Evolutionary conservation across 1,140 invertebrate species (phyloP).

Genomic region (Microplitis demolitor): DNA sequence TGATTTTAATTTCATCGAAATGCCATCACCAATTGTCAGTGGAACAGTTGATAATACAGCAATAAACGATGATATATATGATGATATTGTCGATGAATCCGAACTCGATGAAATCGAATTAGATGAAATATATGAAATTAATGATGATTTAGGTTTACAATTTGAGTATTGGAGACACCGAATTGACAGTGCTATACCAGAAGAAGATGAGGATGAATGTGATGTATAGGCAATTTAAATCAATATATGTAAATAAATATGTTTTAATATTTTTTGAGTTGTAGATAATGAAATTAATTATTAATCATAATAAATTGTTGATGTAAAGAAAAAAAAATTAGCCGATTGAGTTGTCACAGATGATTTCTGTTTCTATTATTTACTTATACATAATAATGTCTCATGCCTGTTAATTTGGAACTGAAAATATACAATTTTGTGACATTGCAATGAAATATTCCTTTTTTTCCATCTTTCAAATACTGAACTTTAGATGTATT

Average conservation of each 20-base stretch:
- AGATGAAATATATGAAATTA: background rate
- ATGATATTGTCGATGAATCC: too few species aligned
- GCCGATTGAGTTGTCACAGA: too few species aligned
- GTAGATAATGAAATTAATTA: too few species aligned
- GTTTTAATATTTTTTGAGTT: background rate
- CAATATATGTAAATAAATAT: background rate
- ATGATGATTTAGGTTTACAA: background rate
- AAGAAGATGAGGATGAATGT: constrained; percentile 14
- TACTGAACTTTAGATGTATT: too few species aligned
- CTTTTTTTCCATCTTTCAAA: too few species aligned
- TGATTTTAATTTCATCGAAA: background rate
- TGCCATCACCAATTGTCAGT: background rate
- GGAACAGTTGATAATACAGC: background rate
- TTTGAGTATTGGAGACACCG: constrained; percentile 11
- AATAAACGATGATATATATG: background rate
- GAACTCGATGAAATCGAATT: background rate
- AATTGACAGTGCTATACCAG: constrained; percentile 15
- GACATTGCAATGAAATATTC: too few species aligned
- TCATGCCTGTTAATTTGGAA: too few species aligned
- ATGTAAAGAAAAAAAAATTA: too few species aligned
- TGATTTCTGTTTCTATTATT: too few species aligned
- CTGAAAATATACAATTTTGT: too few species aligned
- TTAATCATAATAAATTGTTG: too few species aligned
- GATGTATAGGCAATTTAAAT: constrained; percentile 8
- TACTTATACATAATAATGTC: too few species aligned